Conservation (phyloP, 37 sponge, comb jelly and placozoan genomes). For the Aphrocallistes beatrix region DNA sequence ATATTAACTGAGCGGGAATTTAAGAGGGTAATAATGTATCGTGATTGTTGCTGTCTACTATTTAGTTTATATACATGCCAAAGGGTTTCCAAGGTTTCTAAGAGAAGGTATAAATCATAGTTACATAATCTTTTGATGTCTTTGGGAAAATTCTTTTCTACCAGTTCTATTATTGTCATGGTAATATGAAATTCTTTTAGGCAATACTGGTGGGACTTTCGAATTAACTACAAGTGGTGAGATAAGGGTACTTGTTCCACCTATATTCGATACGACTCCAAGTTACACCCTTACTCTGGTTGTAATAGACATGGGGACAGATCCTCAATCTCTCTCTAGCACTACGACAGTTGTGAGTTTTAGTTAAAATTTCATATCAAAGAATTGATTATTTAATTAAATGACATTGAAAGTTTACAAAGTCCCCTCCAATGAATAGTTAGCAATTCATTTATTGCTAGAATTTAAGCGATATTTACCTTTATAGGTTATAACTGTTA, state of each 20-base stretch:
- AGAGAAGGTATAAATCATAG: no score
- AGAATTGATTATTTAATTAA: neutral
- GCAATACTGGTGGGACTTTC: neutral
- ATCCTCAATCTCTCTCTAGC: neutral
- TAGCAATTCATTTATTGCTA: neutral
- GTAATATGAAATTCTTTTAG: neutral
- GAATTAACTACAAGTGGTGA: neutral
- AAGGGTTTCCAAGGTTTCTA: no score
- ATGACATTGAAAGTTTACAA: no score
- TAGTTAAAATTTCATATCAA: neutral
- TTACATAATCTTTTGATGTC: neutral
- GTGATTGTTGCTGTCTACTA: no score
- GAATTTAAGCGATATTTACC: neutral
- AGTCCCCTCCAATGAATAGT: no score
- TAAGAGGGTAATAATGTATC: no score
- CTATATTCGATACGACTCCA: conserved; percentile 3
- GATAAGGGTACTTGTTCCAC: neutral
- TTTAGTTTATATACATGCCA: no score
- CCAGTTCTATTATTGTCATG: no score
- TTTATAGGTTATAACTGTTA: neutral
- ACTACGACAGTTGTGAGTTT: neutral
- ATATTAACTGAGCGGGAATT: no score
- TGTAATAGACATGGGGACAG: neutral
- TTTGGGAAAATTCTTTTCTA: no score
- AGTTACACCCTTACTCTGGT: neutral